These are phyloP conservation scores for Eilema sororculum DNA, from an alignment of 2,888 invertebrate species.

Conservation along the genomic window DNA sequence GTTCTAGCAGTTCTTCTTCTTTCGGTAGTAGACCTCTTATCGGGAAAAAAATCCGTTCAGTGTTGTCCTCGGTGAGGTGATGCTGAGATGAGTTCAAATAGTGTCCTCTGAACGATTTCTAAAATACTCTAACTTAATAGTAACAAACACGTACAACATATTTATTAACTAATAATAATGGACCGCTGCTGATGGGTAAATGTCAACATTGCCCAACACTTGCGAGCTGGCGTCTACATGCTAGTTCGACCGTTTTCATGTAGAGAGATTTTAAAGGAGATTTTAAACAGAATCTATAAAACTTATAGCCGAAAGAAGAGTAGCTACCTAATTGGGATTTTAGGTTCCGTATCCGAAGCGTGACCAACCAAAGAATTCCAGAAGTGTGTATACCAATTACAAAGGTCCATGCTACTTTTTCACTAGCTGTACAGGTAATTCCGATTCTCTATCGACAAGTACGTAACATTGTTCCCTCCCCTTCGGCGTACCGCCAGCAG, in stretches of 20 bases:
- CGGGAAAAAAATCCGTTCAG: neutral
- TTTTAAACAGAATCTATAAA: too few species aligned
- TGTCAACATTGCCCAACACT: constrained; percentile 12
- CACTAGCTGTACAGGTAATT: too few species aligned
- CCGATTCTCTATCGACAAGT: too few species aligned
- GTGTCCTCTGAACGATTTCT: neutral
- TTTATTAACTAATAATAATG: neutral
- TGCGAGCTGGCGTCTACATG: neutral
- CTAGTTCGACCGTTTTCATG: neutral
- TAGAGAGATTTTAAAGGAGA: neutral
- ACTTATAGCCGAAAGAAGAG: too few species aligned
- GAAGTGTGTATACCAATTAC: too few species aligned
- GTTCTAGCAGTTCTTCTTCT: too few species aligned
- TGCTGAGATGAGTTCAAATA: neutral
- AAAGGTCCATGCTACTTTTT: too few species aligned
- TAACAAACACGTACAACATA: neutral
- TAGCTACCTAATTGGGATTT: too few species aligned
- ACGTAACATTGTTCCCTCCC: too few species aligned
- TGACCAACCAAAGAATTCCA: too few species aligned
- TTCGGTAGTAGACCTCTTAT: too few species aligned
- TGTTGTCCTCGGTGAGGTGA: neutral
- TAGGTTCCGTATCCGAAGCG: neutral
- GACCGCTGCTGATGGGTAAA: neutral
- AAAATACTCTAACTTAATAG: neutral
- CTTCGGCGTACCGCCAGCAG: too few species aligned